Evolutionary conservation across 2,888 invertebrate genomes (phyloP), one percentile per base, ranked within the genome.

Genomic region (Sarcophaga carnaria): DNA sequence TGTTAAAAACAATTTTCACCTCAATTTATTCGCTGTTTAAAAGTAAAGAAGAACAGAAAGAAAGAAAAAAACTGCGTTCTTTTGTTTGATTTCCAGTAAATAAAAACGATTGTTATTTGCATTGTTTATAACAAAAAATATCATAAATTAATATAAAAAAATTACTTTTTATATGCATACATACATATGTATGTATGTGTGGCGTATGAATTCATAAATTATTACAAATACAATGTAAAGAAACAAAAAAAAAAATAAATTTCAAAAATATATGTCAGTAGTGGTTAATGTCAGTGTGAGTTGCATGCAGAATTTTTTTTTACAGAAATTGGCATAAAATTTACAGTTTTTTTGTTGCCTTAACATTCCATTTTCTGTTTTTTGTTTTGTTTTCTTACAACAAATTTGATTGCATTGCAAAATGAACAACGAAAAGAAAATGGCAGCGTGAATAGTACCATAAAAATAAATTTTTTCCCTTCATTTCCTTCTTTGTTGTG

Each of bases 221-320:
- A 54, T 54, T 54, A 14, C 22, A 54, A 37, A 37, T 37, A 37
- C 8, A 2, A 37, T 37, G 8, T 37, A 37, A 37, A 37, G 37
- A 10, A 10, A 6, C 6, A 8, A 37, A 37, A 3, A 70, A 79
- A 81, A 79, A 71, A 84, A 77, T 83, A 75, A 84, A 79, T 81
- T 75, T 74, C 60, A 45, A 71, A 81, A 86, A 87, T 81, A 59
- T 87, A 59, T 76, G 87, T 81, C 87, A 87, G 75, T 81, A 81
- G 87, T 84, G 84, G 87, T 84, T 76, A 66, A 54, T 78, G 78
- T 87, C 86, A 83, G 78, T 74, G 47, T 70, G 70, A 8, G 59
- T 25, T 54, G n/a, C 27, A 37, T 12, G 4, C 5, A 62, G 22
- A 71, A 71, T 3, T 14, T 0, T 37, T 37, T 37, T 37, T 37